Base-by-base conservation (phyloP, 2,888 invertebrate species). In the Amaurobius ferox region DNA sequence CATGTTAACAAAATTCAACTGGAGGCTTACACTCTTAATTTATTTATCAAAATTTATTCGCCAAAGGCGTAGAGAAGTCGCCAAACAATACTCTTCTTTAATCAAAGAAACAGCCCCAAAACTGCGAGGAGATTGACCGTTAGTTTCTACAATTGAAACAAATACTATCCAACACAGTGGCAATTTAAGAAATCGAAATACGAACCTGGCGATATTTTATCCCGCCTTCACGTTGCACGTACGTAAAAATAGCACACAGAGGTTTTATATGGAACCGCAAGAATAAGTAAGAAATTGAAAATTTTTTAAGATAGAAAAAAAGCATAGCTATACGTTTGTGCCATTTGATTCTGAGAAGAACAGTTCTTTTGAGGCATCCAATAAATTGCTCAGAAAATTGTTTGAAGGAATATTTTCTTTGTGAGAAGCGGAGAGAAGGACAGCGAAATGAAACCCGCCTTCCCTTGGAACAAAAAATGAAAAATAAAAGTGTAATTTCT, bases 171-270 rank as follows among this genome's bases (percentile, higher is more conserved):
- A 67, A 67, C 23, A 28, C 73, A 61, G 55, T 30, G 39, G 79
- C 55, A 80, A 80, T 80, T 80, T 55, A 67, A 73, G 19, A 67
- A 44, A 67, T 73, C 72, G 73, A 80, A 80, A 73, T 67, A 73
- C 39, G 73, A 80, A 67, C 73, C 73, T 28, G 55, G 67, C 67
- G 73, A 67, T 67, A 72, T 29, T 80, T 80, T 67, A 80, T 67
- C 48, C 73, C 9, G 26, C 1, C 29, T 64, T 5, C 28, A 39
- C 67, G 19, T 35, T 55, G 23, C 72, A 80, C 66, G 55, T 73
- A 55, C 67, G 67, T 55, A 73, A 80, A 80, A 73, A 80, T 73
- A 73, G 67, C 66, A 67, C 79, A 66, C 35, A 64, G 48, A 48
- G 61, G 66, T 72, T 66, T 79, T 66, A 79, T 79, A 79, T 30